A percentile compares a stretch with the other conserved stretches of the same genome.
Conservation (phyloP, 2,797 vertebrate genomes). For the Megaceryle alcyon region DNA sequence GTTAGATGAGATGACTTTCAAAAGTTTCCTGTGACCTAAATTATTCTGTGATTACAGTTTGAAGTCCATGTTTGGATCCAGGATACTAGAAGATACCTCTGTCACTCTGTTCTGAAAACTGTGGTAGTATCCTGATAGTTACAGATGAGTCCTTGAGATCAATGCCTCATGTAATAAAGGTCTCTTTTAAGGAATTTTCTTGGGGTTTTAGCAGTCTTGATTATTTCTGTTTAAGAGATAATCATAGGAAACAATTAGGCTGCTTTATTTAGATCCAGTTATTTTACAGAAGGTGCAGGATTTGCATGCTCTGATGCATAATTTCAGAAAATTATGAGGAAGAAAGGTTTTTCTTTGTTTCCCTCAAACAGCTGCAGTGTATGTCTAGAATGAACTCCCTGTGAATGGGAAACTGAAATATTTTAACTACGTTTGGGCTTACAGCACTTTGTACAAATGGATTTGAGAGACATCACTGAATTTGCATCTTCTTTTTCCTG, state of each 20-base stretch:
- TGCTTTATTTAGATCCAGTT: background rate
- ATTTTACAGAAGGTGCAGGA: background rate
- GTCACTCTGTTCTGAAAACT: background rate
- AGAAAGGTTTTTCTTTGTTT: background rate
- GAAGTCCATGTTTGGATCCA: background rate
- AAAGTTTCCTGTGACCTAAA: background rate
- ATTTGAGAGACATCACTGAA: background rate
- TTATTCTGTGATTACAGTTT: background rate
- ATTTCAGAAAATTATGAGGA: background rate
- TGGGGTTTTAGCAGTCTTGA: background rate
- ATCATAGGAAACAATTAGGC: background rate
- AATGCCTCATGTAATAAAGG: background rate
- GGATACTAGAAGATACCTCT: background rate
- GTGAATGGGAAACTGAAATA: background rate
- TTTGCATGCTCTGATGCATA: background rate
- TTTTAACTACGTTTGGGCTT: background rate
- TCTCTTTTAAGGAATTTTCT: background rate
- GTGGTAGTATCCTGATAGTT: background rate
- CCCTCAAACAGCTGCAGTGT: background rate
- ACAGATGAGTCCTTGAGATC: background rate
- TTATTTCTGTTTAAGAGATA: background rate
- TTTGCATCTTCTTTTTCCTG: background rate
- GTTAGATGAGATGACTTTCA: background rate
- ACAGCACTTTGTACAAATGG: rapidly evolving
- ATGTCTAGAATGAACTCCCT: background rate